These are phyloP conservation scores for Drosophila novamexicana DNA, from an alignment of 1,140 invertebrate species.

Conservation along the genomic window DNA sequence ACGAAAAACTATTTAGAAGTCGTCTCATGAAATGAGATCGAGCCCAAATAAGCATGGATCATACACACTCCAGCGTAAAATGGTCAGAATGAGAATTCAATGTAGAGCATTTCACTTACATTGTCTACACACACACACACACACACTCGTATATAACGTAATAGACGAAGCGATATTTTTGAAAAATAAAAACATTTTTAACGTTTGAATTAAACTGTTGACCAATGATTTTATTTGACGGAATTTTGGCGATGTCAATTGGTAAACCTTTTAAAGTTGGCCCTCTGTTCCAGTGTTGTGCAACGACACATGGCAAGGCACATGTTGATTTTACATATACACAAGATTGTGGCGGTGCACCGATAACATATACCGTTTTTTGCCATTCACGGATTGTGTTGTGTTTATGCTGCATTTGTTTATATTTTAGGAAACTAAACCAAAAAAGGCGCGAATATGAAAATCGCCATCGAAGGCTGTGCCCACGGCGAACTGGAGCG, in stretches of 20 bases:
- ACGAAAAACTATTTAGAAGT: conserved; percentile 44
- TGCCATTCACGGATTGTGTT: conserved; percentile 4
- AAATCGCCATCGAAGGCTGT: conserved; percentile 98
- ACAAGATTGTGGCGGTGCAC: not conserved
- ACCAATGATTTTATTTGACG: not conserved
- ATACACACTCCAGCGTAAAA: conserved; percentile 43
- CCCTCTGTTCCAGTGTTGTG: conserved; percentile 4
- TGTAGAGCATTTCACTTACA: conserved; percentile 73
- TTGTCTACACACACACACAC: conserved; percentile 60
- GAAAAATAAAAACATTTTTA: conserved; percentile 80
- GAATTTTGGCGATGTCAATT: not conserved
- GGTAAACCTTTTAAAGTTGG: not conserved
- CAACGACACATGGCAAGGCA: not conserved
- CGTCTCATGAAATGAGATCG: conserved; percentile 70
- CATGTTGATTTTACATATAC: not conserved
- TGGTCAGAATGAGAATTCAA: conserved; percentile 65
- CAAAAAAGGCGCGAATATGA: conserved; percentile 88
- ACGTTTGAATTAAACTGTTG: conserved; percentile 57
- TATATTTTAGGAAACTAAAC: conserved; percentile 6
- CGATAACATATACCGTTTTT: not conserved
- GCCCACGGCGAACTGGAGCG: conserved; percentile 98
- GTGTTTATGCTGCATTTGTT: conserved; percentile 39
- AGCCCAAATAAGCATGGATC: conserved; percentile 28
- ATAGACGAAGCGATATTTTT: conserved; percentile 78
- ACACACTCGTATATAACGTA: conserved; percentile 59